Evolutionary conservation across 1,140 invertebrate species (phyloP).

Genomic region (Propsilocerus akamusi): DNA sequence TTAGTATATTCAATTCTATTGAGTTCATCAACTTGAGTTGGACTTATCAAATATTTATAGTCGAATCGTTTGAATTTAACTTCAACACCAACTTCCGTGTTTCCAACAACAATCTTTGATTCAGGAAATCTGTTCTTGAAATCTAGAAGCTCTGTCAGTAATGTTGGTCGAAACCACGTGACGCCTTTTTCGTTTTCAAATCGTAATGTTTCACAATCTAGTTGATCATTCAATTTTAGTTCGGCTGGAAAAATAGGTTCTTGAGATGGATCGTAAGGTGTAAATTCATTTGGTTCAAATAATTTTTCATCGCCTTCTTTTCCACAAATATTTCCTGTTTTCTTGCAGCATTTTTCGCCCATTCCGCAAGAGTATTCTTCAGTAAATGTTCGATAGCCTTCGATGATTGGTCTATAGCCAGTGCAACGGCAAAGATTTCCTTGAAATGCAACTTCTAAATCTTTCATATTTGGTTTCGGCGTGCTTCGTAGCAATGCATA

Average conservation of each 20-base stretch:
- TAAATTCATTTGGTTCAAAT: conserved; percentile 47
- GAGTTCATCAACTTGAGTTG: conserved; percentile 54
- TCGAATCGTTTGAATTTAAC: conserved; percentile 72
- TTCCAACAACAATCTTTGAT: conserved; percentile 75
- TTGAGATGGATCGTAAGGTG: conserved; percentile 63
- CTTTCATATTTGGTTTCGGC: conserved; percentile 40
- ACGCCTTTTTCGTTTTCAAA: conserved; percentile 43
- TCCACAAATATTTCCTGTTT: neutral
- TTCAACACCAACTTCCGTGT: conserved; percentile 89
- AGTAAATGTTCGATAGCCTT: conserved; percentile 68
- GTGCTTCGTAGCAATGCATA: conserved; percentile 56
- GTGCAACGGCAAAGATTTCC: conserved; percentile 84
- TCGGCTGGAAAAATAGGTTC: conserved; percentile 91
- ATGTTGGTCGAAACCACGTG: conserved; percentile 65
- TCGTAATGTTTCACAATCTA: conserved; percentile 41
- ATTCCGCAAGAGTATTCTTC: conserved; percentile 52
- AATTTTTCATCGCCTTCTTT: conserved; percentile 27
- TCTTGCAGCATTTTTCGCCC: conserved; percentile 9
- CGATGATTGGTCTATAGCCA: conserved; percentile 76
- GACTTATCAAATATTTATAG: conserved; percentile 67
- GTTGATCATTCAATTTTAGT: conserved; percentile 44
- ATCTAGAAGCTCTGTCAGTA: conserved; percentile 42
- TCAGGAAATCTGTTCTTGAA: conserved; percentile 54
- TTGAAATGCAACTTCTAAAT: conserved; percentile 71
- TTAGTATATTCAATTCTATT: conserved; percentile 30